Base-by-base conservation (phyloP, 1,140 invertebrate species). In the Chrysoperla carnea region DNA sequence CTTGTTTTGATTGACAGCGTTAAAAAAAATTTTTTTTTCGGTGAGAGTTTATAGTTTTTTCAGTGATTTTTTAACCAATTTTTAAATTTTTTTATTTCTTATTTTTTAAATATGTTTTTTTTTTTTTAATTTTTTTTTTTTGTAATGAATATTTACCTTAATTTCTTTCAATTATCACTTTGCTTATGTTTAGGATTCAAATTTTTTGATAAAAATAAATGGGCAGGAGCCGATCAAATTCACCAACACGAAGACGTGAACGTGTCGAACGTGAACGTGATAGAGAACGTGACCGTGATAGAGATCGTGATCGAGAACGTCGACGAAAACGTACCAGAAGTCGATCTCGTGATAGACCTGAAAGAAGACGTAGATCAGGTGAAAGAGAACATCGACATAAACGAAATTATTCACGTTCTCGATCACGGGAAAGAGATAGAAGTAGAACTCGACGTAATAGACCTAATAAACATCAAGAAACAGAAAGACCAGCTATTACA, bases 401-500 rank as follows among this genome's bases (percentile, higher is more conserved):
- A 52, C 52, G 49, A 42, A 69, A 67, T 4, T 66, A 62, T 28
- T 60, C 57, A 36, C 59, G 64, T 50, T 70, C 68, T 2, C 59
- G 66, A 52, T 70, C 67, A 6, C 54, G 67, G 27, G 68, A 70
- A 29, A 54, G 53, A 8, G 51, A 58, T 23, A 64, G 65, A 36
- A 51, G 58, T 0, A 66, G 62, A 44, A 43, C 51, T 1, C 29
- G 43, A 2, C 31, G 17, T 8, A 43, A 37, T 8, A 23, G 17
- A 23, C 17, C 17, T 23, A 38, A 38, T 28, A 62, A 64, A 51
- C 35, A 51, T 43, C 27, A 36, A n/a, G 50, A 53, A 13, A 49
- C 57, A 1, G 74, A 76, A 54, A 65, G 72, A 36, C 74, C 75
- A 11, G 57, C 69, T 23, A 65, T 78, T 12, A 73, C 72, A 60